Base-by-base conservation (phyloP, 2,888 invertebrate species). In the Meandrusa payeni region DNA sequence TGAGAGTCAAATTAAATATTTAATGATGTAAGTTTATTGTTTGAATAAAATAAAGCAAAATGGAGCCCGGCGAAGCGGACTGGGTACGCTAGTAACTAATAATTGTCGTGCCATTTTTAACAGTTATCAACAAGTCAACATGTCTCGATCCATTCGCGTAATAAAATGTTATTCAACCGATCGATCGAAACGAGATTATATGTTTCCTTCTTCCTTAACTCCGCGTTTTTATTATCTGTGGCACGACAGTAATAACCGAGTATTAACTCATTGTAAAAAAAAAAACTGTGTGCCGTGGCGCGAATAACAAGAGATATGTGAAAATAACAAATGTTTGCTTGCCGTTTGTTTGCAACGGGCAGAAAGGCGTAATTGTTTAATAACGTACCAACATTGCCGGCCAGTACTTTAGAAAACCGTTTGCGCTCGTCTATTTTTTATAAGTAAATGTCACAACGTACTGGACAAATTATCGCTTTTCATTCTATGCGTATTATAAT, bases 241-340 rank as follows among this genome's bases (percentile, higher is more conserved):
- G 64, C 67, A 69, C 64, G 76, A 76, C 69, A 68, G 59, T 77
- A 80, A 80, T 79, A 68, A 75, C 69, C 60, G 54, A 51, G 61
- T 52, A 71, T 76, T 70, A 71, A 57, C 54, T 61, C 59, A 57
- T 64, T 59, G 41, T n/a, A n/a, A n/a, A n/a, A n/a, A n/a, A n/a
- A 54, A 57, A 56, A 64, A 60, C 52, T 51, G 58, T 57, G 54
- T 69, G 60, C 67, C 64, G 60, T 61, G 53, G 50, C 29, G 41
- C 23, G 41, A 45, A 56, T 52, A 53, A 59, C 54, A 53, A 63
- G 62, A 75, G 74, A 69, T 65, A 72, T 74, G 64, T 55, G 53
- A 59, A 58, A 64, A 64, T 67, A 61, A 57, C 56, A 59, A 53
- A 53, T 55, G 46, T 47, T 52, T 52, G 47, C 49, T 46, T 43